Evolutionary conservation across 37 sponge, comb jelly and placozoan species (phyloP).

Genomic region (Axinella damicornis): DNA sequence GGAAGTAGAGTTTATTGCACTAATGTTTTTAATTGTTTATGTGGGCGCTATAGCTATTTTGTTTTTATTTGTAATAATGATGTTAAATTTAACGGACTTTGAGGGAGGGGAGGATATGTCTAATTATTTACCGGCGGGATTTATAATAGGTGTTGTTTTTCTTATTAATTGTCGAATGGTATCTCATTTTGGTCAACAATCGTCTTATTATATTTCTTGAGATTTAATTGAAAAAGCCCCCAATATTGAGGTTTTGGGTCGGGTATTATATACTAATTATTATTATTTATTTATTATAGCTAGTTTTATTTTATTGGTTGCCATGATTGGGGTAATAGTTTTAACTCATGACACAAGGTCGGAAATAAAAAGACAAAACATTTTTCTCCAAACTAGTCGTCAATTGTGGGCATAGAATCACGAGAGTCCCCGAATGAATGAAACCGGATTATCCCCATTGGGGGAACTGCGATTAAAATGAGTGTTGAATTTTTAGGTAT

Average conservation of each 20-base stretch:
- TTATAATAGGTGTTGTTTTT: constrained; percentile 73
- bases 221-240: constrained; percentile 16
- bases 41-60: constrained; percentile 85
- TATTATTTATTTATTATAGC: constrained; percentile 85
- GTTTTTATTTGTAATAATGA: constrained; percentile 89
- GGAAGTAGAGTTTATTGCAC: constrained; percentile 75
- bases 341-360: constrained; percentile 59
- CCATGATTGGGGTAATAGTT: constrained; percentile 85
- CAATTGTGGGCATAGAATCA: neutral
- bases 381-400: constrained; percentile 74
- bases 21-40: constrained; percentile 82
- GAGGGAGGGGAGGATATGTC: constrained; percentile 59
- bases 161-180: constrained; percentile 58
- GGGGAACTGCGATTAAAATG: too few relatives aligned
- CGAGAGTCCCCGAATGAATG: too few relatives aligned
- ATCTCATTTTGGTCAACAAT: neutral
- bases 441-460: too few relatives aligned
- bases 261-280: constrained; percentile 79
- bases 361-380: constrained; percentile 64
- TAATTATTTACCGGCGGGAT: constrained; percentile 72
- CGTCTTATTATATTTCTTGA: constrained; percentile 12
- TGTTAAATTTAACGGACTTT: constrained; percentile 83
- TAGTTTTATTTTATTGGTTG: constrained; percentile 89
- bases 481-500: constrained; percentile 57
- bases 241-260: constrained; percentile 78